Evolutionary conservation across 1,140 invertebrate genomes (phyloP).

Genomic region (Dermatophagoides farinae): DNA sequence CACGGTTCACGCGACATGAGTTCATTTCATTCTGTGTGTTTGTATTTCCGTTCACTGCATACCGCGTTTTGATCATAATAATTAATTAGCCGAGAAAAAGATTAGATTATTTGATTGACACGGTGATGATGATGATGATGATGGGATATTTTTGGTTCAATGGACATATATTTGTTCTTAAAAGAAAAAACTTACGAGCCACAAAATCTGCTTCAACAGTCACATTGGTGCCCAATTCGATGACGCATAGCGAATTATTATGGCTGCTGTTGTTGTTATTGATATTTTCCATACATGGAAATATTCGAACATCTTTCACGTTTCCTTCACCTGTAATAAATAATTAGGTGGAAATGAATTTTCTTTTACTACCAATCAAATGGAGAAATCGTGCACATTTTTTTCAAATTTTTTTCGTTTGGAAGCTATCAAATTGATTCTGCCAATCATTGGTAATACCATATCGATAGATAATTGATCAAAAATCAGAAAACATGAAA

Average conservation of each 20-base stretch:
- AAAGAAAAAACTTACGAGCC: conserved; percentile 12
- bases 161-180: no score
- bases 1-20: neutral
- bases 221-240: conserved; percentile 18
- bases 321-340: conserved; percentile 8
- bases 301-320: conserved; percentile 15
- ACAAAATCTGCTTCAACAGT: conserved; percentile 17
- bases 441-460: no score
- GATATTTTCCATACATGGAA: conserved; percentile 6
- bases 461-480: neutral
- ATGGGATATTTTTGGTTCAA: no score
- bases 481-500: neutral
- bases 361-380: neutral
- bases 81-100: no score
- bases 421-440: neutral
- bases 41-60: no score
- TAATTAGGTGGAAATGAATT: neutral
- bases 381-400: neutral
- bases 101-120: no score
- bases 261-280: neutral
- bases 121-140: no score
- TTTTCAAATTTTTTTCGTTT: neutral
- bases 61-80: no score
- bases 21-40: no score
- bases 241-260: conserved; percentile 11